phyloP scores from a whole-genome alignment of 2,888 invertebrate genomes.

The Hemistola chrysoprasaria region DNA sequence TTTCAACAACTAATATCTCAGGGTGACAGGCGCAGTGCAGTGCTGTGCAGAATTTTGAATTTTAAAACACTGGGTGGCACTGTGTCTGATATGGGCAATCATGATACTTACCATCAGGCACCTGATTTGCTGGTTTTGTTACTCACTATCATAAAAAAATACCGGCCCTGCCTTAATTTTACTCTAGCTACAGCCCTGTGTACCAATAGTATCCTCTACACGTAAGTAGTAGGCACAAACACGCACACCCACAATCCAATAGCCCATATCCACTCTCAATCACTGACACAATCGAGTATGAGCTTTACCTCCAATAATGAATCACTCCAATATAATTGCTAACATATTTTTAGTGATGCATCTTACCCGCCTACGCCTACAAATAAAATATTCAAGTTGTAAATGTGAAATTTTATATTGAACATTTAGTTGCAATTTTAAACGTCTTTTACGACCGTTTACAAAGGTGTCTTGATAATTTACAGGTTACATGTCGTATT shows the following conservation, averaged over 20 bases:
- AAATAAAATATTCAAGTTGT: slow-evolving; percentile 24
- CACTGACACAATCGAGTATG: slow-evolving; percentile 8
- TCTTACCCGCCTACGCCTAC: slow-evolving; percentile 7
- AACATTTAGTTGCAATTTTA: slow-evolving; percentile 33
- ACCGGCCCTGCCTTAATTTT: no score
- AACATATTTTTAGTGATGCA: not conserved
- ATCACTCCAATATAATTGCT: slow-evolving; percentile 3
- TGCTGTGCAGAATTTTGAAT: no score
- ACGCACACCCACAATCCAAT: slow-evolving; percentile 6
- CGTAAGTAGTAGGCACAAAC: not conserved
- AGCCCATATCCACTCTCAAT: slow-evolving; percentile 4
- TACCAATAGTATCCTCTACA: no score
- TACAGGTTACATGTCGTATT: slow-evolving; percentile 24
- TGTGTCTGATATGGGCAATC: no score
- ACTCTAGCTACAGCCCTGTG: no score
- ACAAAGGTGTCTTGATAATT: slow-evolving; percentile 37
- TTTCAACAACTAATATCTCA: no score
- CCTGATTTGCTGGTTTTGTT: no score
- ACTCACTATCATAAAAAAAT: no score
- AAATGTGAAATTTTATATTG: slow-evolving; percentile 30
- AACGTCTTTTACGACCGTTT: slow-evolving; percentile 38
- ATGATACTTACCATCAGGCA: no score
- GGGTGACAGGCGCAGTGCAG: no score
- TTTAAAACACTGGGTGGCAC: no score
- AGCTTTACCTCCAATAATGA: slow-evolving; percentile 7